Evolutionary conservation across 2,888 invertebrate species (phyloP), one percentile per base, ranked within the genome.

Genomic region (Thereva nobilitata): DNA sequence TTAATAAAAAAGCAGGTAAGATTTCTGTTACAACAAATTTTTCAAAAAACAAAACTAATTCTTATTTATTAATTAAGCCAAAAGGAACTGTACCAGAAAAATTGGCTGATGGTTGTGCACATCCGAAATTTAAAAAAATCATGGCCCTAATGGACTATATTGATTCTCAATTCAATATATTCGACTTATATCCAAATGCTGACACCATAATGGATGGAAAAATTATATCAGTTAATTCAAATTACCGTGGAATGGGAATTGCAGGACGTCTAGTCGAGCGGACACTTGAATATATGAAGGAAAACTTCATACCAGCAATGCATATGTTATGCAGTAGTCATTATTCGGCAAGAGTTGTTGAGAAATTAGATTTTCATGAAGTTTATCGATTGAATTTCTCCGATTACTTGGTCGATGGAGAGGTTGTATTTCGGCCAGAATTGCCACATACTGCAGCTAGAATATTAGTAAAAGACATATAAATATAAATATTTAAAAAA

Each of bases 271-370:
- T 81, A 6, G 81, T 79, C 2, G 78, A 80, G 69, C 71, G 72
- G 3, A 73, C 73, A 0, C 74, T 80, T 12, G 78, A 80, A 5
- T 80, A 76, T 68, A 80, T 81, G 79, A 75, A 75, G 1, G 74
- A 76, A 34, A 72, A 80, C 40, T 72, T 76, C 0, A 80, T 81
- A 54, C 73, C 75, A n/a, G 80, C 91, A 5, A 83, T 90, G 67
- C 84, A 91, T 37, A 86, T 88, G 49, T 87, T 92, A 72, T 91
- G 92, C 68, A 87, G 89, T 4, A 92, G 92, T 74, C 85, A 86
- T 68, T 92, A 85, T 78, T 91, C 92, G 1, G 90, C 90, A 0
- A 86, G 86, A 76, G 87, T 91, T 0, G 87, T 91, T 59, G 86
- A 87, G 70, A 86, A 86, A 72, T 80, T 88, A 35, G 91, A 90